Base-by-base conservation (phyloP, 2,888 invertebrate genomes). In the Drosophila mercatorum region DNA sequence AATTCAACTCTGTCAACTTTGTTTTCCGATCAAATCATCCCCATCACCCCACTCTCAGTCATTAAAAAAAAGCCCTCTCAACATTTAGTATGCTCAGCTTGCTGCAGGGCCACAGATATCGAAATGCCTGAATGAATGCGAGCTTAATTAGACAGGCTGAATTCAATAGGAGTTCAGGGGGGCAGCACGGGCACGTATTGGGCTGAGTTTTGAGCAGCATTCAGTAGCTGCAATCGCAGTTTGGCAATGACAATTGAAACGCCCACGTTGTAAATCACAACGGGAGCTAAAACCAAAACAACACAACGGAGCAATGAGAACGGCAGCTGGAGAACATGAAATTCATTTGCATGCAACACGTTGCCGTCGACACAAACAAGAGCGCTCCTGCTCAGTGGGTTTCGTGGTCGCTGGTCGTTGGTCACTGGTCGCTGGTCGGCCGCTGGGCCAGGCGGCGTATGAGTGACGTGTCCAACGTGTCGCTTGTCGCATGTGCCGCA, bases 341-440 rank as follows among this genome's bases (percentile, higher is more conserved):
- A 83, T 86, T 90, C 89, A 86, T 86, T 90, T 86, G 86, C 90
- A 90, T 86, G 77, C 86, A 86, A 86, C 86, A 86, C 90, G 90
- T 86, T 88, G 86, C 80, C 67, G 74, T 36, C 53, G 67, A 68
- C 60, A 66, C 77, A 80, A 72, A 77, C 81, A 68, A 52, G 66
- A 41, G 40, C 4, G 34, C 31, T 36, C 38, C 52, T 53, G 38
- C 26, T 38, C 52, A 14, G 38, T 53, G 38, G 12, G 36, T 14
- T 12, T 38, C 38, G 52, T 51, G 49, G 49, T 31, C 34, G 6
- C 2, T 17, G 17, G 17, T 17, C 17, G 17, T 17, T 51, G 49
- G 49, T 31, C 34, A 3, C 2, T 51, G 51, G 28, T 49, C 40
- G 46, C 36, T 26, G 63, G 53, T 53, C 43, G 53, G 67, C 40